A percentile compares a stretch with the other conserved stretches of the same genome.
phyloP scores from a whole-genome alignment of 2,113 vertebrate genomes.

The Artemisiospiza belli region DNA sequence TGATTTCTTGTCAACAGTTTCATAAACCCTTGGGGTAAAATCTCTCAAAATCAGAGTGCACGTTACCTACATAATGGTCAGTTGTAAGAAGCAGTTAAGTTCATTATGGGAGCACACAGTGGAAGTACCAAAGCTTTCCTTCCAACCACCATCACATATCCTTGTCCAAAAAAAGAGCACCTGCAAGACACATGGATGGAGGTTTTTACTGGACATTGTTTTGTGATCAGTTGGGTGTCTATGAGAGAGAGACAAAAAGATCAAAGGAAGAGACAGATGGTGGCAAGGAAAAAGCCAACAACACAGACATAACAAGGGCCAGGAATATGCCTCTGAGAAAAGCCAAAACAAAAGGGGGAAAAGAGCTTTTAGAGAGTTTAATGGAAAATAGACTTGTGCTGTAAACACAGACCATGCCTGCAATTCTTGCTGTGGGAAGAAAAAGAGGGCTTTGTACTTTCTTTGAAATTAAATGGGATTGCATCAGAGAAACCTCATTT shows the following conservation, averaged over 20 bases:
- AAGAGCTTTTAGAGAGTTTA: slow-evolving; percentile 24
- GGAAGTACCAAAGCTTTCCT: not conserved
- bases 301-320: slow-evolving; percentile 8
- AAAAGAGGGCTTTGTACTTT: not conserved
- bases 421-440: not conserved
- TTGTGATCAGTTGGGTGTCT: slow-evolving; percentile 37
- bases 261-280: slow-evolving; percentile 57
- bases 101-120: not conserved
- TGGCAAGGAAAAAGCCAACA: slow-evolving; percentile 8
- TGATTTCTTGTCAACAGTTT: not conserved
- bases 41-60: not conserved
- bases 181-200: slow-evolving; percentile 41
- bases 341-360: slow-evolving; percentile 2
- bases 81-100: not conserved
- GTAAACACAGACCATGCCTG: slow-evolving; percentile 21
- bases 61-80: not conserved
- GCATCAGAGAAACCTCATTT: not conserved
- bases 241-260: slow-evolving; percentile 17
- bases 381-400: slow-evolving; percentile 30
- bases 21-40: not conserved
- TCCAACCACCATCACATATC: not conserved
- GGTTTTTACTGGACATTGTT: slow-evolving; percentile 13
- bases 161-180: not conserved
- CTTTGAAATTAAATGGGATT: slow-evolving; percentile 8
- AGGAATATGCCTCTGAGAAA: slow-evolving; percentile 37